Evolutionary conservation across 2,797 vertebrate genomes (phyloP), one percentile per base, ranked within the genome.

Genomic region (Gila robusta): DNA sequence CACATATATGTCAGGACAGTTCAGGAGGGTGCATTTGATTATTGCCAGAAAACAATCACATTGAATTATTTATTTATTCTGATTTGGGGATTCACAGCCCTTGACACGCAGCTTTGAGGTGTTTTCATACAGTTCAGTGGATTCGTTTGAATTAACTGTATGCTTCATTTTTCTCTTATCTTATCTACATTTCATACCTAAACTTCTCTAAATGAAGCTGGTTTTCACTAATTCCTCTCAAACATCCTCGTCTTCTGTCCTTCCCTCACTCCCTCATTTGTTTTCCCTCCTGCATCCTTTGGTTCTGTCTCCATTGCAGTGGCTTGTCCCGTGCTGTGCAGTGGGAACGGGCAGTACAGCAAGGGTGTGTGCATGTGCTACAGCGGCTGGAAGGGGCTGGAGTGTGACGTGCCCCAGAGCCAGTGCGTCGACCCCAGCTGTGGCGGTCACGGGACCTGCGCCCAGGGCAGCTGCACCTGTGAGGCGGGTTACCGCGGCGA

Each of bases 281-380:
- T 64, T 59, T 82, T 69, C 71, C 74, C 26, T 11, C 26, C 77
- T 82, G 39, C n/a, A 21, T 72, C 32, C 80, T n/a, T 28, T 71
- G 17, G 7, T 70, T n/a, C 52, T 37, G 10, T 69, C 35, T 80
- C n/a, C 6, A 8, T 32, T 73, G n/a, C 93, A 97, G 97, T 96
- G 56, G 96, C 97, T 74, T 97, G 97, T 91, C 97, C 97, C 0
- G 97, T 97, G 37, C 93, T 97, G 86, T 97, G 97, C 93, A 97
- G 97, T 39, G 97, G 97, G 71, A 97, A 97, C 3, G 97, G 97
- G 66, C 96, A 97, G 23, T 97, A 97, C 88, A 96, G 96, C 37
- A 97, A 97, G 91, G 97, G 97, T 64, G 94, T 96, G 11, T 97
- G 97, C 87, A 92, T 97, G 80, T 97, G 97, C 95, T 97, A 97